Base-by-base conservation (phyloP, 2,113 vertebrate genomes). In the Silurus asotus region DNA sequence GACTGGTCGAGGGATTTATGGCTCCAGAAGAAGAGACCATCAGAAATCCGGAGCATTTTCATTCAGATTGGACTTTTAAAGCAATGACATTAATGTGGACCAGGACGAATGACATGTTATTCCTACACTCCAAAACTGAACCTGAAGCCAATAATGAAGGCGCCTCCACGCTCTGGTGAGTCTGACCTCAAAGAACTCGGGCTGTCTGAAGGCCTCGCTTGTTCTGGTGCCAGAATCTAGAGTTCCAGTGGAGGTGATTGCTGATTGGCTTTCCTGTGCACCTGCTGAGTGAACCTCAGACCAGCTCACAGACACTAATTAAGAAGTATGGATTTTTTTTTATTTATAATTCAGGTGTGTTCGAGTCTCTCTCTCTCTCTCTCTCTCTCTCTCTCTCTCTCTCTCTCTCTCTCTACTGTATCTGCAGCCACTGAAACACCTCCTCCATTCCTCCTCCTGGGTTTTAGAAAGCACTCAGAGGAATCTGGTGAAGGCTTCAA, bases 171-270 rank as follows among this genome's bases (percentile, higher is more conserved):
- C 72, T 53, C n/a, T 53, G n/a, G 72, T 75, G 72, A 75, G 19
- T 75, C 48, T 75, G 72, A 51, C 72, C 72, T 75, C 48, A 75
- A 75, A 51, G 23, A 53, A 53, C 72, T 75, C 48, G 4, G 72
- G 72, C 49, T 51, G 72, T n/a, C 9, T 53, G 17, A 75, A 75
- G 49, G 48, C 48, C 48, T 51, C 20, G 20, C 9, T 53, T 75
- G 72, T 23, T 53, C 48, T 51, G 5, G 72, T 53, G 48, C 48
- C 72, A 75, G 72, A 53, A 23, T 23, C 48, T 75, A 20, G 48
- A 13, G 72, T 23, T 53, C 20, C 48, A 75, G 10, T 51, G 1
- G 72, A 51, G 19, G 19, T n/a, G 48, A 51, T 51, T 51, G 17
- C 70, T 74, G 70, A 74, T 51, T 74, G 48, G 19, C 17, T 20